Evolutionary conservation across 2,797 vertebrate species (phyloP), one percentile per base, ranked within the genome.

Genomic region (Peromyscus aztecus): DNA sequence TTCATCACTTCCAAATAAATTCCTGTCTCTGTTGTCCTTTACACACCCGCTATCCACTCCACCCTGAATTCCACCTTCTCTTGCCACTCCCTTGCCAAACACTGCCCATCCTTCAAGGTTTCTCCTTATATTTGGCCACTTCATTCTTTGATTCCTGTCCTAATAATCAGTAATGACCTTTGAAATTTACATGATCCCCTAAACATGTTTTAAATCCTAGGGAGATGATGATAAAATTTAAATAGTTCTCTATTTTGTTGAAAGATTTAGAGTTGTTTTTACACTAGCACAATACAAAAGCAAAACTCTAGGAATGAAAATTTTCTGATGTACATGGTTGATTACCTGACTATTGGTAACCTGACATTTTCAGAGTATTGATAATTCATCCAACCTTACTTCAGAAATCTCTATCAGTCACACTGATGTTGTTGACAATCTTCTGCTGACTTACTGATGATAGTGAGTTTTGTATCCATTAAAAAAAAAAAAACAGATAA

Each of bases 401-500:
- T 92, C 17, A 83, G 67, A 78, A 96, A 71, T 90, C 3, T 12
- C 73, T 94, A 59, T 52, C 37, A 34, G 61, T 6, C 16, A 73
- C 67, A 61, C 2, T 76, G 73, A 37, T 24, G n/a, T 73, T 75
- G 57, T 83, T 90, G 87, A 69, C 11, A 46, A 37, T 43, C 4
- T 23, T 84, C 4, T 31, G 43, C 83, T 81, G 83, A 23, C 69
- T 95, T 92, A 69, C 23, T 67, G 81, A 82, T 13, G 57, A 86
- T 61, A 40, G 4, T 71, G 76, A 83, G 55, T 86, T 92, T 71
- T 59, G 24, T 85, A 43, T 84, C 29, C 46, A 82, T 27, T 71
- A 57, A 84, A 97, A 94, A 17, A 57, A 84, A 97, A 94, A 17
- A 23, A 24, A 59, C 57, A 88, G 29, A 69, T 73, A 76, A 87